phyloP scores from a whole-genome alignment of 2,888 invertebrate species.

The Archips crataeganus region DNA sequence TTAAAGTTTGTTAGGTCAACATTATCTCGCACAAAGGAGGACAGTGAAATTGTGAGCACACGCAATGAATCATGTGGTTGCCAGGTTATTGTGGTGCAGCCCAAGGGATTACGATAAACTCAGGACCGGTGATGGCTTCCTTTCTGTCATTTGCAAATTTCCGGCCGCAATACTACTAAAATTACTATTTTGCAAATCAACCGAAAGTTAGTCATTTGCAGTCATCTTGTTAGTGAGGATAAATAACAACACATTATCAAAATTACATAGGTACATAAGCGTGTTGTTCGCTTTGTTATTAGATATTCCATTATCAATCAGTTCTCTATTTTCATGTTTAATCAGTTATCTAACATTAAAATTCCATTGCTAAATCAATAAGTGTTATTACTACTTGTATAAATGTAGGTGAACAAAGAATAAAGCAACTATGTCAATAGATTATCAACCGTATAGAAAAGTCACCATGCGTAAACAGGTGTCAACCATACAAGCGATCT shows the following conservation, averaged over 20 bases:
- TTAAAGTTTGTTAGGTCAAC: constrained; percentile 15
- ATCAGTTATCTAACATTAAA: background rate
- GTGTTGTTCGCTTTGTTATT: background rate
- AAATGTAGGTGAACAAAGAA: constrained; percentile 12
- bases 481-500: background rate
- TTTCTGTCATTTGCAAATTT: background rate
- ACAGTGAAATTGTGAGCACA: constrained; percentile 24
- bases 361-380: background rate
- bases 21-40: constrained; percentile 25
- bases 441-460: constrained; percentile 8
- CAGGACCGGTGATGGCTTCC: background rate
- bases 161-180: background rate
- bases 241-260: background rate
- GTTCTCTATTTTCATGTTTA: background rate
- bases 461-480: constrained; percentile 11
- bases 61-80: constrained; percentile 25
- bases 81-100: background rate
- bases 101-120: constrained; percentile 18
- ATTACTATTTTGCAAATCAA: background rate
- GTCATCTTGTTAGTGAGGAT: background rate
- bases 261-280: background rate
- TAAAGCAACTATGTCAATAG: constrained; percentile 4
- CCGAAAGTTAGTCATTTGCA: background rate
- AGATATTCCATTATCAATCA: background rate
- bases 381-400: constrained; percentile 7